Conservation (phyloP, 2,797 vertebrate genomes). For the Thalassophryne amazonica region DNA sequence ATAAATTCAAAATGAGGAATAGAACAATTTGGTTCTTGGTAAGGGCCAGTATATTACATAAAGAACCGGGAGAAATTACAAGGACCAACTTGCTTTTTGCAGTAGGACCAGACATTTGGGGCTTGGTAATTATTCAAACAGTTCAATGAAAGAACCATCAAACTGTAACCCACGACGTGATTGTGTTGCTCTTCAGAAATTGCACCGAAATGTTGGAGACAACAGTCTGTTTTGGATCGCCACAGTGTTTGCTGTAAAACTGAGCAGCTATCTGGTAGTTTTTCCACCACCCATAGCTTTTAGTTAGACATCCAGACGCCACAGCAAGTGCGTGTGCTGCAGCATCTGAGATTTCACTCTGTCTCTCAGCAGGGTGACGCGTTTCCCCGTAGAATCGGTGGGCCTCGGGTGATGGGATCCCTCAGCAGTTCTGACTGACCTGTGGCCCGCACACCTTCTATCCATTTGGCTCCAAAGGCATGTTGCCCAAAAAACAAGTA, state of each 20-base stretch:
- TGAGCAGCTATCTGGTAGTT: constrained; percentile 57
- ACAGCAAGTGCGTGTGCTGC: constrained; percentile 51
- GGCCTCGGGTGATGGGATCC: constrained; percentile 53
- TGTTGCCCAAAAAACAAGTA: constrained; percentile 29
- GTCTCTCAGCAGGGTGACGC: constrained; percentile 52
- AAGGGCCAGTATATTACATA: too few relatives aligned
- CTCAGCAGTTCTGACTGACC: constrained; percentile 54
- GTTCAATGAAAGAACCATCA: too few relatives aligned
- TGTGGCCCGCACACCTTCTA: constrained; percentile 43
- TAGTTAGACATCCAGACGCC: constrained; percentile 51
- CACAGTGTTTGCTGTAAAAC: constrained; percentile 48
- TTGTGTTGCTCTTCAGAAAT: constrained; percentile 6
- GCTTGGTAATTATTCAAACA: too few relatives aligned
- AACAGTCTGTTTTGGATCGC: constrained; percentile 33
- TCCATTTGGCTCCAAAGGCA: constrained; percentile 44
- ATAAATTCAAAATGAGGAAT: too few relatives aligned
- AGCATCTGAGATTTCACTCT: constrained; percentile 69
- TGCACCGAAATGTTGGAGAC: constrained; percentile 16
- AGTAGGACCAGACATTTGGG: too few relatives aligned
- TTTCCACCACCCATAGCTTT: constrained; percentile 46
- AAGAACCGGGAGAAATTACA: too few relatives aligned
- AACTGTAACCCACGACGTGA: neutral
- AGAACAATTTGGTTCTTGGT: too few relatives aligned
- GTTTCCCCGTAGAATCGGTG: constrained; percentile 54
- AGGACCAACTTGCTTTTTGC: too few relatives aligned